Percentiles rank a stretch among this genome's conserved stretches.
These are phyloP conservation scores for Trachymyrmex septentrionalis DNA, from an alignment of 1,140 invertebrate genomes.

Conservation along the genomic window DNA sequence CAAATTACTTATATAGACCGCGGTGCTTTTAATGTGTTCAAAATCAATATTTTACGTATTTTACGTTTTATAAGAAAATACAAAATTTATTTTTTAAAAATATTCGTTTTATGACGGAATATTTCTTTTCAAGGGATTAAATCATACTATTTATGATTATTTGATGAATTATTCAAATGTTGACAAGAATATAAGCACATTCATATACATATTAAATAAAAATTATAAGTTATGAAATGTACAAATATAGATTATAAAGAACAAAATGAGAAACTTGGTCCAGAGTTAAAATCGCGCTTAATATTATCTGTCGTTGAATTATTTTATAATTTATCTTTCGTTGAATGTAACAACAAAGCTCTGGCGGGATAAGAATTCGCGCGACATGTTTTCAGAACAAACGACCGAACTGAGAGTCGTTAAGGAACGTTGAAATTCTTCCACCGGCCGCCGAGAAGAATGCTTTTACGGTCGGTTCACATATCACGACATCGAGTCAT, in stretches of 20 bases:
- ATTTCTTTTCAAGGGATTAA: not conserved
- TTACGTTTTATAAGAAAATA: not conserved
- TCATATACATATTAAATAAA: not conserved
- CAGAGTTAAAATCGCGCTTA: slow-evolving; percentile 28
- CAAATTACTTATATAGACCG: not conserved
- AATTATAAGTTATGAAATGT: not conserved
- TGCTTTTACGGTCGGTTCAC: slow-evolving; percentile 78
- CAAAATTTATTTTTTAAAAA: not conserved
- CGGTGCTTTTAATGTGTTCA: not conserved
- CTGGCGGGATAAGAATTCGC: slow-evolving; percentile 47
- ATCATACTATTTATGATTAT: slow-evolving; percentile 14
- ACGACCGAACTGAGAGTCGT: slow-evolving; percentile 74
- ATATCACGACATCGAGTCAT: slow-evolving; percentile 74
- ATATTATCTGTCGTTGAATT: not conserved
- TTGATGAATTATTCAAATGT: slow-evolving; percentile 41
- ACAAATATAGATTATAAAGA: not conserved
- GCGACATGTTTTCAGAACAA: slow-evolving; percentile 71
- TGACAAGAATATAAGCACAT: not conserved
- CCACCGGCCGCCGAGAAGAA: slow-evolving; percentile 47
- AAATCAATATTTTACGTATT: slow-evolving; percentile 6
- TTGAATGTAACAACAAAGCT: slow-evolving; percentile 26
- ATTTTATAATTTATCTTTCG: slow-evolving; percentile 24
- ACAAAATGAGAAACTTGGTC: not conserved
- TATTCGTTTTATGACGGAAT: not conserved
- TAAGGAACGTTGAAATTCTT: slow-evolving; percentile 61